These are phyloP conservation scores for Caenorhabditis latens DNA, from an alignment of 1,140 invertebrate genomes.

Conservation along the genomic window DNA sequence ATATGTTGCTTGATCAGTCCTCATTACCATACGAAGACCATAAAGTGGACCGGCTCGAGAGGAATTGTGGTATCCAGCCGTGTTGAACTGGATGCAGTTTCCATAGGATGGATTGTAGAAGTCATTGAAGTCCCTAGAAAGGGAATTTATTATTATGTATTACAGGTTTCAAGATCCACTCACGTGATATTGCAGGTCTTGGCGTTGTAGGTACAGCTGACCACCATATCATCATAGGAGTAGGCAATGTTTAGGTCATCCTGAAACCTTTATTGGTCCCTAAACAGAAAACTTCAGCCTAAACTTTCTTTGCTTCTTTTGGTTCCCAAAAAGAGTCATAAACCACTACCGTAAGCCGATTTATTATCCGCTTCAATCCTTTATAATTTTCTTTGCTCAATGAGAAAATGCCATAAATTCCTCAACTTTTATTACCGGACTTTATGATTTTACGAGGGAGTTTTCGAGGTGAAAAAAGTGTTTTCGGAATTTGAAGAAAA, in stretches of 20 bases:
- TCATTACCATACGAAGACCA: slow-evolving; percentile 68
- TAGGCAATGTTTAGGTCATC: slow-evolving; percentile 58
- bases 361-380: no score
- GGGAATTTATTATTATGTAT: not conserved
- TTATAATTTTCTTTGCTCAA: no score
- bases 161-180: not conserved
- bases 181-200: slow-evolving; percentile 65
- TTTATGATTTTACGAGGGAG: no score
- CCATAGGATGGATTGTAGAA: slow-evolving; percentile 66
- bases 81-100: slow-evolving; percentile 65
- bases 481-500: no score
- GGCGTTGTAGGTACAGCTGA: slow-evolving; percentile 70
- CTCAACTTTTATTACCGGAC: no score
- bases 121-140: slow-evolving; percentile 65
- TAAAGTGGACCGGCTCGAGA: slow-evolving; percentile 69
- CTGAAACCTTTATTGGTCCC: not conserved
- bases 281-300: not conserved
- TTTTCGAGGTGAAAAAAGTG: no score
- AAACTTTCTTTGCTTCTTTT: no score
- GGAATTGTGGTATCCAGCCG: slow-evolving; percentile 52
- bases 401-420: no score
- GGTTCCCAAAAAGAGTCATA: no score
- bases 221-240: slow-evolving; percentile 66
- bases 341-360: no score
- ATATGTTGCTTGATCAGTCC: slow-evolving; percentile 65